A percentile compares a stretch with the other conserved stretches of the same genome.
These are phyloP conservation scores for Alloplasta piceator DNA, from an alignment of 2,888 invertebrate species.

Conservation along the genomic window DNA sequence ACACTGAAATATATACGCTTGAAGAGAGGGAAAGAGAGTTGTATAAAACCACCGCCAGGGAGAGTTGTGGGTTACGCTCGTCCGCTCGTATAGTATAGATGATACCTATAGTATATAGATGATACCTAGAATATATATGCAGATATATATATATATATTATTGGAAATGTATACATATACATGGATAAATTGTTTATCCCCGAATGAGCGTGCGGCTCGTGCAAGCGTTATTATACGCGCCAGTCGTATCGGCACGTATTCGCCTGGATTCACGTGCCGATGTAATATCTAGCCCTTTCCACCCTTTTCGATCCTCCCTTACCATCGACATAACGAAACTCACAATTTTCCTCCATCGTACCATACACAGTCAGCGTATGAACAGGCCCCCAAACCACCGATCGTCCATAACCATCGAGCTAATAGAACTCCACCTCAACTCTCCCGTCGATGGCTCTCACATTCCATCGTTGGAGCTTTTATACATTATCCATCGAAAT, in stretches of 20 bases:
- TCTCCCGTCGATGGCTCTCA: background rate
- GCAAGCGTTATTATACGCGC: slow-evolving; percentile 68
- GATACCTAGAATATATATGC: slow-evolving; percentile 6
- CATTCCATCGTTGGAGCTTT: background rate
- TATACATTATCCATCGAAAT: slow-evolving; percentile 14
- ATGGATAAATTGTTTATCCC: slow-evolving; percentile 80
- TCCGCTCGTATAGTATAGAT: slow-evolving; percentile 62
- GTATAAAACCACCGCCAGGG: slow-evolving; percentile 29
- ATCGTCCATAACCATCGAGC: slow-evolving; percentile 52
- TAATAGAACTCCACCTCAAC: slow-evolving; percentile 62
- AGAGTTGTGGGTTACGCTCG: slow-evolving; percentile 41
- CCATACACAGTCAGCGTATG: slow-evolving; percentile 44
- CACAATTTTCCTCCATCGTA: slow-evolving; percentile 50
- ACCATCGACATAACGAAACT: slow-evolving; percentile 21
- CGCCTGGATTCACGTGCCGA: slow-evolving; percentile 58
- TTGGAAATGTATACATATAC: background rate
- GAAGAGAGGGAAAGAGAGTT: slow-evolving; percentile 56
- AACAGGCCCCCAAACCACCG: slow-evolving; percentile 31
- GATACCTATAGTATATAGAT: slow-evolving; percentile 29
- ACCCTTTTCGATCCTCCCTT: background rate
- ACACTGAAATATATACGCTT: slow-evolving; percentile 80
- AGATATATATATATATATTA: slow-evolving; percentile 15
- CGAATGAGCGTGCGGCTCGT: slow-evolving; percentile 76
- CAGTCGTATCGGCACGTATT: slow-evolving; percentile 63
- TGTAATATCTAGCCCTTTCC: slow-evolving; percentile 55